Evolutionary conservation across 2,113 vertebrate species (phyloP), one percentile per base, ranked within the genome.

Genomic region (Caranx ignobilis): DNA sequence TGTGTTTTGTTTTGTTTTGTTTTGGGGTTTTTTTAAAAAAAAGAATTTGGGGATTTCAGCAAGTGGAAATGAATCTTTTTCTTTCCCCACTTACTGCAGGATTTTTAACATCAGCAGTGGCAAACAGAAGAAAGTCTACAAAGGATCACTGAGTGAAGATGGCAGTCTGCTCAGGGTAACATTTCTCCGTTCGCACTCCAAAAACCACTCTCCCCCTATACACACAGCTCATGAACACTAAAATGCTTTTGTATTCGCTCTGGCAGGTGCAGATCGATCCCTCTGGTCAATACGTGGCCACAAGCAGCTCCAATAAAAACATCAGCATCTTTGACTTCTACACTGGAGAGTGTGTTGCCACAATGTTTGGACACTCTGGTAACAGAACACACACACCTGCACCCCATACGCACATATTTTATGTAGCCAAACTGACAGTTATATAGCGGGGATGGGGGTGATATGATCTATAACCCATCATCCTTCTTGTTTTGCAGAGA

Each of bases 281-380:
- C 0, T 99, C 98, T 0, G 98, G 98, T 80, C 95, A 96, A 85
- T 99, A 97, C 59, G 96, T 99, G 77, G 98, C 98, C 70, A 97
- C 97, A 61, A 99, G 98, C 92, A 97, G 96, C 93, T 99, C 98
- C 0, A 95, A 98, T 89, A 99, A 99, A 93, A 99, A 96, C 89
- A 96, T 99, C 86, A 96, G 95, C 91, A 96, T 99, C 91, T 97
- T 98, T 57, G 97, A 99, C 91, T 97, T 99, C 92, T 95, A 91
- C 89, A 96, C 96, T 2, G 98, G 98, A 65, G 97, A 98, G 74
- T 98, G 97, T 71, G 96, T 99, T 37, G 97, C 97, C 74, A 96
- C 96, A 8, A 96, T 98, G 97, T 98, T 96, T 61, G 98, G 98
- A 48, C 98, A 99, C 88, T 98, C 98, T 68, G 98, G 98, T 99